Evolutionary conservation across 1,140 invertebrate genomes (phyloP).

Genomic region (Telenomus remus): DNA sequence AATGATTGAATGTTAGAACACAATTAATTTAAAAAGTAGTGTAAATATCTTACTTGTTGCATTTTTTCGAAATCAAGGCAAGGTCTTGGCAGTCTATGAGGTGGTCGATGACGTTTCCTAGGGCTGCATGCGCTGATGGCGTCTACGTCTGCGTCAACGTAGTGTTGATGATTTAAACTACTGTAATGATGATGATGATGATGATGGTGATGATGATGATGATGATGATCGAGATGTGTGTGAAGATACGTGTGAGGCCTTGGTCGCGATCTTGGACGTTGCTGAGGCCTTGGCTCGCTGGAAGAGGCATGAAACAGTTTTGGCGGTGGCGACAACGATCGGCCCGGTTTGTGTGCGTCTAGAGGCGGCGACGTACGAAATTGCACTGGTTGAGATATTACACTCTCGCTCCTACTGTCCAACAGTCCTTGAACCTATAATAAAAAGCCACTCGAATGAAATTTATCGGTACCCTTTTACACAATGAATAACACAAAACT

Average conservation of each 20-base stretch:
- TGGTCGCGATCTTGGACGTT: constrained; percentile 63
- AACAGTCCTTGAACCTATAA: constrained; percentile 78
- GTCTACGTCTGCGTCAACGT: constrained; percentile 62
- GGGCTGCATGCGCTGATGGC: constrained; percentile 78
- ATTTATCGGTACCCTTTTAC: no score
- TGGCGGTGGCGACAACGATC: constrained; percentile 82
- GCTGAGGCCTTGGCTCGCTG: constrained; percentile 54
- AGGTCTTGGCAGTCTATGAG: constrained; percentile 83
- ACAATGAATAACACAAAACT: no score
- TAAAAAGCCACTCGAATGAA: background rate
- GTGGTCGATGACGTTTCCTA: constrained; percentile 79
- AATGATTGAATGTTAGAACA: no score
- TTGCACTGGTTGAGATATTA: constrained; percentile 85
- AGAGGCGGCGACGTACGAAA: constrained; percentile 92
- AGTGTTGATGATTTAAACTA: constrained; percentile 43
- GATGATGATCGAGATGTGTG: constrained; percentile 58
- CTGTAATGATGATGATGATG: constrained; percentile 46
- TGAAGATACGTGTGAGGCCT: constrained; percentile 63
- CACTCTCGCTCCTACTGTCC: constrained; percentile 67
- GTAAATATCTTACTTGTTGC: constrained; percentile 84
- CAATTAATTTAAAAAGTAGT: constrained; percentile 7
- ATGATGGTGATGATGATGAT: constrained; percentile 59
- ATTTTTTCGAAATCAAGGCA: constrained; percentile 97
- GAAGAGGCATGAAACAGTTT: constrained; percentile 83
- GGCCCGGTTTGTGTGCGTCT: constrained; percentile 87